Percentiles rank a stretch among this genome's conserved stretches.
These are phyloP conservation scores for Hofmannophila pseudospretella DNA, from an alignment of 2,888 invertebrate genomes.

Conservation along the genomic window DNA sequence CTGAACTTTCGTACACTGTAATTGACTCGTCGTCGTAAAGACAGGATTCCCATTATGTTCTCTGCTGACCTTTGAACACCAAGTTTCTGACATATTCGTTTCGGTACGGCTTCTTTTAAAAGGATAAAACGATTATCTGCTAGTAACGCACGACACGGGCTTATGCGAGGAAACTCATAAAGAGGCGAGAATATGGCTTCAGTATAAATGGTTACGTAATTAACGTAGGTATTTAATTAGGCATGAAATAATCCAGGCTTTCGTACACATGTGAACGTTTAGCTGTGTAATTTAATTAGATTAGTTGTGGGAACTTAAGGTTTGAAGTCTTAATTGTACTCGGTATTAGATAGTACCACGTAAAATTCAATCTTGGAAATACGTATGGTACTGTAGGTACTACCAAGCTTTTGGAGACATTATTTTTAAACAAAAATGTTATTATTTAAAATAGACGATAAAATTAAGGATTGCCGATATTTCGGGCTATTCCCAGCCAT, in stretches of 20 bases:
- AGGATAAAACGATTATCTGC: constrained; percentile 54
- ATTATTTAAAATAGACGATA: too few species aligned
- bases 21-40: constrained; percentile 57
- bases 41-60: constrained; percentile 55
- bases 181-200: constrained; percentile 38
- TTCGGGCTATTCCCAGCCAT: too few species aligned
- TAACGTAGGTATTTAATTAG: constrained; percentile 21
- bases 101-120: constrained; percentile 62
- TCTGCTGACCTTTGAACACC: constrained; percentile 44
- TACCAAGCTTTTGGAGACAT: too few species aligned
- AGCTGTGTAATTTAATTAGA: too few species aligned
- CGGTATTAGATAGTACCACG: too few species aligned
- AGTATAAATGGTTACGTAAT: constrained; percentile 24
- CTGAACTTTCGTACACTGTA: constrained; percentile 42
- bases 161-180: constrained; percentile 29
- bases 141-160: constrained; percentile 42
- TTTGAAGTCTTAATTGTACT: too few species aligned
- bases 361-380: too few species aligned
- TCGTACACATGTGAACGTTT: too few species aligned
- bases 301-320: too few species aligned
- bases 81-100: constrained; percentile 31
- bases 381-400: too few species aligned
- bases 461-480: too few species aligned
- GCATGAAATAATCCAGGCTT: constrained; percentile 9
- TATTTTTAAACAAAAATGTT: too few species aligned